A percentile compares a stretch with the other conserved stretches of the same genome.
phyloP scores from a whole-genome alignment of 2,797 vertebrate genomes.

The Naso thynnoides region DNA sequence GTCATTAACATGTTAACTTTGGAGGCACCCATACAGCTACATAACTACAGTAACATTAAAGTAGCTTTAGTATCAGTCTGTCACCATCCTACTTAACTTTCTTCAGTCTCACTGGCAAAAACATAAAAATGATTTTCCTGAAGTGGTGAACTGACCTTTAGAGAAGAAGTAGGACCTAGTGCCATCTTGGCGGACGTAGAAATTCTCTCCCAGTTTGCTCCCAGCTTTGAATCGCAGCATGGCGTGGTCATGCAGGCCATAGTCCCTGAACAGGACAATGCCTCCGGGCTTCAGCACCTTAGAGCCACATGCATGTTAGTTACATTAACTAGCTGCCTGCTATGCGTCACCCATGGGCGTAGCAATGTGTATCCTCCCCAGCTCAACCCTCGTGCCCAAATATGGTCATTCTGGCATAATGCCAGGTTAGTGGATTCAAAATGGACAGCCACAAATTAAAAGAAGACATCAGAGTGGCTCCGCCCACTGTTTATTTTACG shows the following conservation, averaged over 20 bases:
- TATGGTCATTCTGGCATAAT: too few species aligned
- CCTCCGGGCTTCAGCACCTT: slow-evolving; percentile 95
- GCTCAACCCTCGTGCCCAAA: too few species aligned
- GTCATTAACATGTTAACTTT: too few species aligned
- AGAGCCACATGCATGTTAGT: slow-evolving; percentile 27
- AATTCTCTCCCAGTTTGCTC: slow-evolving; percentile 94
- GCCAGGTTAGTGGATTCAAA: too few species aligned
- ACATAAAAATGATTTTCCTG: background rate
- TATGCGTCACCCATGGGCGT: too few species aligned
- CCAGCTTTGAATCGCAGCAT: slow-evolving; percentile 96
- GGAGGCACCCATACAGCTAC: too few species aligned
- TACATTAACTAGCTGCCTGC: background rate
- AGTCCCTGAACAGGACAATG: slow-evolving; percentile 93
- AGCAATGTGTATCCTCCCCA: too few species aligned
- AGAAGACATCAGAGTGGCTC: too few species aligned
- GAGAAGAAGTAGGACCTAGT: slow-evolving; percentile 97
- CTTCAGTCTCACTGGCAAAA: background rate
- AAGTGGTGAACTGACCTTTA: slow-evolving; percentile 84
- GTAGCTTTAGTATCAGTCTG: too few species aligned
- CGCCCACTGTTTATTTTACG: too few species aligned
- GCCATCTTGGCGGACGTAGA: slow-evolving; percentile 96
- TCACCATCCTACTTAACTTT: background rate
- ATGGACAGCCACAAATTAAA: too few species aligned
- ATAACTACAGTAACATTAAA: too few species aligned
- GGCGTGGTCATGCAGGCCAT: slow-evolving; percentile 94